Conservation (phyloP, 2,888 invertebrate species). For the Aspidiotus destructor region DNA sequence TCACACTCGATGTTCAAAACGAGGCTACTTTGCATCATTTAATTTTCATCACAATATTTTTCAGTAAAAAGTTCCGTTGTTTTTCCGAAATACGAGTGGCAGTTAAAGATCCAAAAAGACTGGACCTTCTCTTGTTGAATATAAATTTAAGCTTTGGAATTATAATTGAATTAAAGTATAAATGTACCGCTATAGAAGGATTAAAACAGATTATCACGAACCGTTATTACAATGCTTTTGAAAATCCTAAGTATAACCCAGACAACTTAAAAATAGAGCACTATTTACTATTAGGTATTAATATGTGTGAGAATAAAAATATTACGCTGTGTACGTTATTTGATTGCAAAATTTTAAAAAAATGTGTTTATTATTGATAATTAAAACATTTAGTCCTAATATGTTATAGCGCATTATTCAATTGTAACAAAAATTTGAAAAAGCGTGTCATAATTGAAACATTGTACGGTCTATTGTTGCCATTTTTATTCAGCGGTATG, state of each 20-base stretch:
- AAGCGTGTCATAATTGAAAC: too few relatives aligned
- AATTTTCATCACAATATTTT: neutral
- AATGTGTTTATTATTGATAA: constrained; percentile 7
- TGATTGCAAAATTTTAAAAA: neutral
- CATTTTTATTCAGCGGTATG: constrained; percentile 12
- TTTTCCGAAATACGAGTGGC: neutral
- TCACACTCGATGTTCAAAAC: too few relatives aligned
- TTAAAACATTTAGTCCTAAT: constrained; percentile 10
- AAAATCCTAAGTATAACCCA: neutral
- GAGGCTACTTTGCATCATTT: neutral
- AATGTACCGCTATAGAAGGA: neutral
- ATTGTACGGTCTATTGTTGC: too few relatives aligned
- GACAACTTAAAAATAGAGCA: neutral
- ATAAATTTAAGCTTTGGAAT: neutral
- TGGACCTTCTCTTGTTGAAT: neutral
- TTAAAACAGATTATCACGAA: neutral
- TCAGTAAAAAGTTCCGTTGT: neutral
- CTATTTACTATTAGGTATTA: neutral
- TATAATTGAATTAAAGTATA: constrained; percentile 1
- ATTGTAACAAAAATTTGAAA: too few relatives aligned
- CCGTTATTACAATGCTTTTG: neutral
- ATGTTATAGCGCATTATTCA: constrained; percentile 7
- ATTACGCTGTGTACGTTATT: neutral
- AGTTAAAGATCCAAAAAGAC: neutral
- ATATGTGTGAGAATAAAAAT: neutral